phyloP scores from a whole-genome alignment of 2,113 vertebrate species.

The Tichodroma muraria region DNA sequence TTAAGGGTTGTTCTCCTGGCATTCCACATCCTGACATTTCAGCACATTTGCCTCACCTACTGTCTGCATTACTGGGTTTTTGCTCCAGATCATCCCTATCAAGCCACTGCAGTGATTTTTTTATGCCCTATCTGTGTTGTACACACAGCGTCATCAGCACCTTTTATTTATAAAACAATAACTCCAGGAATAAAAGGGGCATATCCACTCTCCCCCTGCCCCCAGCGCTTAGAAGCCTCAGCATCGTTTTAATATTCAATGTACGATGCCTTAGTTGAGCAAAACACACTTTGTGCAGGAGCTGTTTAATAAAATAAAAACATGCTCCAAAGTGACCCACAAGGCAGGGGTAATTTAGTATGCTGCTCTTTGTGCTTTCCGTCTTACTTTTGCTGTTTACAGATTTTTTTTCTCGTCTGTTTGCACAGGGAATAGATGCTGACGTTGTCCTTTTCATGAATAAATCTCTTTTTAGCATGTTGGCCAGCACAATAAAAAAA shows the following conservation, averaged over 20 bases:
- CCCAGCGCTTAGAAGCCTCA: not conserved
- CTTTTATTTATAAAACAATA: slow-evolving; percentile 52
- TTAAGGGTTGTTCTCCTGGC: slow-evolving; percentile 63
- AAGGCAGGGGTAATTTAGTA: slow-evolving; percentile 42
- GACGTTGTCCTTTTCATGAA: slow-evolving; percentile 25
- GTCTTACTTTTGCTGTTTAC: not conserved
- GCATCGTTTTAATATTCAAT: slow-evolving; percentile 10
- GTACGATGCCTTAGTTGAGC: not conserved
- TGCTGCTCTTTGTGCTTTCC: slow-evolving; percentile 48
- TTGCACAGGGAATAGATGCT: slow-evolving; percentile 47
- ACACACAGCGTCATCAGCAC: slow-evolving; percentile 15
- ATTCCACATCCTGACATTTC: slow-evolving; percentile 68
- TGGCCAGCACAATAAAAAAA: slow-evolving; percentile 45
- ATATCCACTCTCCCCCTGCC: not conserved
- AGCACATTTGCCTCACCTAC: slow-evolving; percentile 68
- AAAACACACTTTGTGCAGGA: slow-evolving; percentile 36
- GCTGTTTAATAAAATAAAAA: slow-evolving; percentile 55
- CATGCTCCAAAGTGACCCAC: slow-evolving; percentile 52
- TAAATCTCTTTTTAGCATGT: slow-evolving; percentile 40
- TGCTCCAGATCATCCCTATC: slow-evolving; percentile 64
- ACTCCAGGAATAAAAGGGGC: slow-evolving; percentile 16
- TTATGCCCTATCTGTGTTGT: slow-evolving; percentile 29
- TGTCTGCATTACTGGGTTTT: slow-evolving; percentile 65
- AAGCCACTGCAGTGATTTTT: slow-evolving; percentile 55
- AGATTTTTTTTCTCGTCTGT: slow-evolving; percentile 30